Conservation (phyloP, 2,888 invertebrate genomes). For the Dioctria rufipes region DNA sequence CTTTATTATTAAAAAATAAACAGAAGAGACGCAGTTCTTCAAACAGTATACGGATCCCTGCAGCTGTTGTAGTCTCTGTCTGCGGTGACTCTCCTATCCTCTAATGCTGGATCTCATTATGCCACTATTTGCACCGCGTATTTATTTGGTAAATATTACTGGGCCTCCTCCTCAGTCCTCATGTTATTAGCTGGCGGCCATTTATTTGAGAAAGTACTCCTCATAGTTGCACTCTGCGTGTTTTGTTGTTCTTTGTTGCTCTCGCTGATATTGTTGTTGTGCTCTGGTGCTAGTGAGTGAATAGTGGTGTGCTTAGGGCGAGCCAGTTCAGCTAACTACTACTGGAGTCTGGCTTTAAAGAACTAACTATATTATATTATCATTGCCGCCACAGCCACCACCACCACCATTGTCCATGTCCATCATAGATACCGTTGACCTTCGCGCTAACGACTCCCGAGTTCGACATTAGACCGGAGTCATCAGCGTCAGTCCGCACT, state of each 20-base stretch:
- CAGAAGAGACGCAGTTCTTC: conserved; percentile 42
- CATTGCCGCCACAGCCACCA: not conserved
- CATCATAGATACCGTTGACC: conserved; percentile 42
- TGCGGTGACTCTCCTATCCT: conserved; percentile 28
- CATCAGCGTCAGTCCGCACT: not conserved
- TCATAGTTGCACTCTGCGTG: conserved; percentile 28
- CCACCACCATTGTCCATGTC: not conserved
- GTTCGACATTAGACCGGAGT: conserved; percentile 50
- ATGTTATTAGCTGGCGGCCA: conserved; percentile 54
- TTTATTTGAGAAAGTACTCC: conserved; percentile 54
- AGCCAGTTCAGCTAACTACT: not conserved
- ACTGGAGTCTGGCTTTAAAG: not conserved
- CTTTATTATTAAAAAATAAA: conserved; percentile 49
- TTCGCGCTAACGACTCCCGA: conserved; percentile 49
- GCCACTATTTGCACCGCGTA: conserved; percentile 56
- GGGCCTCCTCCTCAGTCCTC: conserved; percentile 7
- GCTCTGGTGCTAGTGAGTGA: not conserved
- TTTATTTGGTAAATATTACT: conserved; percentile 58
- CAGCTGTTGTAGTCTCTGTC: not conserved
- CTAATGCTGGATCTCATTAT: conserved; percentile 55
- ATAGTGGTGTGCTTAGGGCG: not conserved
- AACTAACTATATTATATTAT: conserved; percentile 19
- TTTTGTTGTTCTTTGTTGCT: conserved; percentile 36
- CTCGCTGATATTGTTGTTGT: conserved; percentile 14
- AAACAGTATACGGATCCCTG: conserved; percentile 37